phyloP scores from a whole-genome alignment of 35 echinoderm and acorn worm species.

The Strongylocentrotus purpuratus region DNA sequence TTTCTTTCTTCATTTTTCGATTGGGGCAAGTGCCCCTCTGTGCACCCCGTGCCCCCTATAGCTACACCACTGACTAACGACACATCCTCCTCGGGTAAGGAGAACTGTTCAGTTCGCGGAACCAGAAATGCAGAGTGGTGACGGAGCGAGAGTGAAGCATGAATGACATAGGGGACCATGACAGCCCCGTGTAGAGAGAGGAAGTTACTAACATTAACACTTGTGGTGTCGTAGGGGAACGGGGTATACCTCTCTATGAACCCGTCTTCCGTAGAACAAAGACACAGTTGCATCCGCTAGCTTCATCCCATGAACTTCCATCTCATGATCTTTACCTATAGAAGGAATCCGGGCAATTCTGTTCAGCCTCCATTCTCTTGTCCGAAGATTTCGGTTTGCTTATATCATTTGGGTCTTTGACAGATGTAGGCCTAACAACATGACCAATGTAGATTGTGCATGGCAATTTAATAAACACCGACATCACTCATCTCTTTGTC shows the following conservation, averaged over 20 bases:
- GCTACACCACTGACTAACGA: background rate
- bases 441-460: background rate
- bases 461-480: too few species aligned
- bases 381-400: background rate
- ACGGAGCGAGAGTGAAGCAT: constrained; percentile 37
- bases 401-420: background rate
- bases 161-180: constrained; percentile 30
- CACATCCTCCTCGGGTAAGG: background rate
- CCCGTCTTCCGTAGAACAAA: background rate
- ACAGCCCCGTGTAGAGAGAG: background rate
- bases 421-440: background rate
- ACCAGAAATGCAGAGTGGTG: constrained; percentile 11
- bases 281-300: background rate
- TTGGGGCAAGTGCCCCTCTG: too few species aligned
- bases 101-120: background rate
- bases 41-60: too few species aligned
- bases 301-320: background rate
- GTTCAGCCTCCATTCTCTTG: background rate
- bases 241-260: background rate
- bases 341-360: background rate
- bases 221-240: constrained; percentile 13
- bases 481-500: too few species aligned
- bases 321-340: background rate
- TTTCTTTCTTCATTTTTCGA: too few species aligned
- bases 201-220: constrained; percentile 27